Evolutionary conservation across 2,888 invertebrate species (phyloP).

Genomic region (Syrphus vitripennis): DNA sequence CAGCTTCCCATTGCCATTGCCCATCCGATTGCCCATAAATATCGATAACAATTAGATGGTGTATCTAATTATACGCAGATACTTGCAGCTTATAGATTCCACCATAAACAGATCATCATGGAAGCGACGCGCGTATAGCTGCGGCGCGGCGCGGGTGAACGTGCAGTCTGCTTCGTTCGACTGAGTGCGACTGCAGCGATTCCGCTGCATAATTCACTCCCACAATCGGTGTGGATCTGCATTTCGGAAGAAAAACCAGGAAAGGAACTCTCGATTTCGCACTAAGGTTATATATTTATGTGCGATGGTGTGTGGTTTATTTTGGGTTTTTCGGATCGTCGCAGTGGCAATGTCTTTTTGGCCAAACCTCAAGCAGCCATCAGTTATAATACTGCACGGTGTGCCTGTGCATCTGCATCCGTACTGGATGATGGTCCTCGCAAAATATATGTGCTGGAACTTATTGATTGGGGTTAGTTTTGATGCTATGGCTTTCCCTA

Average conservation of each 20-base stretch:
- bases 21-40: constrained; percentile 61
- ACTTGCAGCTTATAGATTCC: constrained; percentile 34
- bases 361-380: constrained; percentile 39
- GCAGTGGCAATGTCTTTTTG: background rate
- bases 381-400: constrained; percentile 22
- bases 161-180: constrained; percentile 4
- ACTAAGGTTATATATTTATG: background rate
- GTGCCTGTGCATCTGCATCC: constrained; percentile 23
- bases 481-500: constrained; percentile 48
- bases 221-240: constrained; percentile 50
- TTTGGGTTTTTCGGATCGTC: background rate
- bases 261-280: constrained; percentile 62
- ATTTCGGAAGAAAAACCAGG: constrained; percentile 18
- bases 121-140: background rate
- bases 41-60: constrained; percentile 68
- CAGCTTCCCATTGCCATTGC: constrained; percentile 62
- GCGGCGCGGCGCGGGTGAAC: background rate
- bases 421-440: background rate
- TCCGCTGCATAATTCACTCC: constrained; percentile 46
- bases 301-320: background rate
- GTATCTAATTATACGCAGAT: constrained; percentile 67
- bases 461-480: constrained; percentile 69
- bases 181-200: background rate
- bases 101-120: constrained; percentile 62
- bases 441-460: constrained; percentile 58